Evolutionary conservation across 2,113 vertebrate genomes (phyloP), one percentile per base, ranked within the genome.

Genomic region (Melanerpes aurifrons): DNA sequence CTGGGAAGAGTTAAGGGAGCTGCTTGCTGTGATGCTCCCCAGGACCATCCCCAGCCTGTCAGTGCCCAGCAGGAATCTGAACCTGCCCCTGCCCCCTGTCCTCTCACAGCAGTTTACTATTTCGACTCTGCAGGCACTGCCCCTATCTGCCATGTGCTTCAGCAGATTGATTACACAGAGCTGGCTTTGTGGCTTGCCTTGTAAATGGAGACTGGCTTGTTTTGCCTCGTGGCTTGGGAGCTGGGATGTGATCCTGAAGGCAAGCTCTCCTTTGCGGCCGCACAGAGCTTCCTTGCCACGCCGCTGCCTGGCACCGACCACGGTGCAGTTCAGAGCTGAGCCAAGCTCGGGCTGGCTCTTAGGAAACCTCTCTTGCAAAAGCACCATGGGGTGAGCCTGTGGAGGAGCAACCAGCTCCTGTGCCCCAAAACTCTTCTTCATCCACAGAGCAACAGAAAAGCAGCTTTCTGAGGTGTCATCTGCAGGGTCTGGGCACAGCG

Each of bases 61-160:
- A 48, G 87, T 89, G 85, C 88, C 94, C 95, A 93, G 62, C 35
- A 90, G 97, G 96, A 98, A 97, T 93, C 69, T 96, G 97, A 98
- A 96, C 97, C 88, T 93, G 57, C 68, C 74, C 22, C 43, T 45
- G 43, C 15, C 43, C 15, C 15, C 15, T 0, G 21, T 80, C 94
- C 92, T 89, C 83, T 93, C 80, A 69, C 58, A 87, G 93, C 91
- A 97, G 96, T 96, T 97, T 98, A 97, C 94, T 97, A 96, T 97
- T 98, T 97, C 95, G 94, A 95, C 94, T 92, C 90, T 87, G 82
- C 29, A 92, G 71, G 87, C 94, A 57, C 92, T 82, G 95, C 92
- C 69, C 79, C 96, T 87, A 6, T 92, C 96, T 97, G 31, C 97
- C 76, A 89, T 82, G 70, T 94, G 93, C 92, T 29, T 94, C 63